Evolutionary conservation across 1,140 invertebrate species (phyloP), one percentile per base, ranked within the genome.

Genomic region (Macrobrachium rosenbergii): DNA sequence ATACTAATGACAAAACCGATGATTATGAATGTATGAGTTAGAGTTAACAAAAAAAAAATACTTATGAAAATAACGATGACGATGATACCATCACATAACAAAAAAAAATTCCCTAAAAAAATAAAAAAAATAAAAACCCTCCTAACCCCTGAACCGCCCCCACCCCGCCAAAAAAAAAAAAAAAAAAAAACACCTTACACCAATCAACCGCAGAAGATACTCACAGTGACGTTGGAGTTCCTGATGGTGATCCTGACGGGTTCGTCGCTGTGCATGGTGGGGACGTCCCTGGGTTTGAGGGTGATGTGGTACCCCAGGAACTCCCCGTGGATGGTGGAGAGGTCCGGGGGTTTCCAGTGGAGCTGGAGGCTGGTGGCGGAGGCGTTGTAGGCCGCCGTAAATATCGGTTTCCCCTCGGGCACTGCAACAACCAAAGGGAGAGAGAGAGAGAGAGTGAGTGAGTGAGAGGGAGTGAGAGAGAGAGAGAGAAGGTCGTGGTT

Each of bases 301-400:
- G 94, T 93, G 81, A 96, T 94, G 87, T 94, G 93, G 92, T 96
- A 96, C 83, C 95, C 95, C 14, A 96, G 92, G 91, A 96, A 96
- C 92, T 96, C 95, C n/a, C 95, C 95, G 90, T 96, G 94, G 90
- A 96, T 95, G 77, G 95, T 95, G 90, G 94, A 93, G 62, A 92
- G 92, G 60, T 93, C 93, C 87, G 95, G 95, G 77, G 95, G 93
- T 89, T 94, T 93, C 95, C 95, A 96, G 83, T 94, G 93, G 89
- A 96, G 93, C 90, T 94, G 94, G 86, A 96, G 93, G 59, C 95
- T 94, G 52, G 94, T 94, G 82, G 94, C 93, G 80, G 95, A 95
- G 64, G 94, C 94, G 91, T 96, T 96, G 90, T 95, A 94, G 10
- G 95, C 95, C 62, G 93, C 93, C 37, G 94, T 95, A 87, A 96